Evolutionary conservation across 2,797 vertebrate species (phyloP), one percentile per base, ranked within the genome.

Genomic region (Sebastes diaconus): DNA sequence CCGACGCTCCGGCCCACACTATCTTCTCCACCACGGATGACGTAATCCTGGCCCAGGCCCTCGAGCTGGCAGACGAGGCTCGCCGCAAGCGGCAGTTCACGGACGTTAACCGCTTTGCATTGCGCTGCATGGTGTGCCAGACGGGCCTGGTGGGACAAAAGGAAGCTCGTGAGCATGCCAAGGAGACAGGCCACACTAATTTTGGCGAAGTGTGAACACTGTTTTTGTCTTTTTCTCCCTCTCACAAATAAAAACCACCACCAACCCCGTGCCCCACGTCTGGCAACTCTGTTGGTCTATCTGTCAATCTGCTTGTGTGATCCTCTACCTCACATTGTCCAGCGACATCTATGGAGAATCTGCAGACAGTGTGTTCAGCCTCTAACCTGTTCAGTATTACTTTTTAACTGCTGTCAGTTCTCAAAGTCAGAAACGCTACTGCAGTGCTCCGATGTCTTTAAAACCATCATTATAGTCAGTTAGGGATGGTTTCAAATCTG

Each of bases 51-150:
- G 97, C 97, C 0, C 97, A 97, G 91, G 98, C 99, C 0, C 93
- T 99, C 71, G 98, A 99, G 94, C 90, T 99, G 87, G 99, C 98
- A 0, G 98, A 99, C 0, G 97, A 99, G 87, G 98, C 99, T 1
- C 95, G 97, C 46, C 94, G 96, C 86, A 98, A 97, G 93, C 96
- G 98, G 75, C 98, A 99, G 93, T 99, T 97, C 88, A 99, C 99
- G 0, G 98, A 99, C 29, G 96, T 99, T 75, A 98, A 99, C 81
- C 97, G 93, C 82, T 99, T 99, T 42, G 93, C 97, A 0, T 89
- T 99, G 90, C 97, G 98, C 91, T 99, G 98, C 92, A 97, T 99
- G 97, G 96, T 98, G 87, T 99, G 99, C 90, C 98, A 99, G 93
- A 98, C 95, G 24, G 98, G 98, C 84, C 95, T 99, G 57, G 98